These are phyloP conservation scores for Takifugu ocellatus DNA, from an alignment of 2,797 vertebrate species.

Conservation along the genomic window DNA sequence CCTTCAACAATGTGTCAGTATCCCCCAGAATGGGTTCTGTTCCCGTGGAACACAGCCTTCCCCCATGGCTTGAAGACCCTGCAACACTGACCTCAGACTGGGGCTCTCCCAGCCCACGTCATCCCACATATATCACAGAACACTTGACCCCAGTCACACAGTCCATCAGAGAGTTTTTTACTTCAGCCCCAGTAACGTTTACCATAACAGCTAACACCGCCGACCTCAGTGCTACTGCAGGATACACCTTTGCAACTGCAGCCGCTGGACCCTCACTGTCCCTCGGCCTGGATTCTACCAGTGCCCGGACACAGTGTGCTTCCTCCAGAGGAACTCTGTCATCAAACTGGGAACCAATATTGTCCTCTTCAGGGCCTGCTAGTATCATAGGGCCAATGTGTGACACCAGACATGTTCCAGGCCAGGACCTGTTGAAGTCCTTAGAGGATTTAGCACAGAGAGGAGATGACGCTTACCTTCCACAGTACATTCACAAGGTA, in stretches of 20 bases:
- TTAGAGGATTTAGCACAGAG: conserved; percentile 62
- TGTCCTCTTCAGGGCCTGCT: conserved; percentile 32
- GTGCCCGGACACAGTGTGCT: conserved; percentile 15
- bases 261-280: conserved; percentile 9
- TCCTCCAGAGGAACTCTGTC: conserved; percentile 23
- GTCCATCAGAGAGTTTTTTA: neutral
- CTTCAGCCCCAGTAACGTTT: conserved; percentile 22
- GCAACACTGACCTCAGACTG: conserved; percentile 22
- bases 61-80: conserved; percentile 16
- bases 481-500: conserved; percentile 93
- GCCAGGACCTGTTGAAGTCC: conserved; percentile 32
- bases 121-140: conserved; percentile 17
- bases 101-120: conserved; percentile 7
- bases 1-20: conserved; percentile 24
- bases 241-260: conserved; percentile 9
- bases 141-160: conserved; percentile 38
- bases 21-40: conserved; percentile 19
- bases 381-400: conserved; percentile 27
- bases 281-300: conserved; percentile 8
- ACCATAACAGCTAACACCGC: conserved; percentile 12
- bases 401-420: conserved; percentile 20
- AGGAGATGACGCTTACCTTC: conserved; percentile 75
- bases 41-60: conserved; percentile 25
- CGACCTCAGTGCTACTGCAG: conserved; percentile 19
- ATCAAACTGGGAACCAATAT: conserved; percentile 29